Base-by-base conservation (phyloP, 2,888 invertebrate species). In the Zele albiditarsus region DNA sequence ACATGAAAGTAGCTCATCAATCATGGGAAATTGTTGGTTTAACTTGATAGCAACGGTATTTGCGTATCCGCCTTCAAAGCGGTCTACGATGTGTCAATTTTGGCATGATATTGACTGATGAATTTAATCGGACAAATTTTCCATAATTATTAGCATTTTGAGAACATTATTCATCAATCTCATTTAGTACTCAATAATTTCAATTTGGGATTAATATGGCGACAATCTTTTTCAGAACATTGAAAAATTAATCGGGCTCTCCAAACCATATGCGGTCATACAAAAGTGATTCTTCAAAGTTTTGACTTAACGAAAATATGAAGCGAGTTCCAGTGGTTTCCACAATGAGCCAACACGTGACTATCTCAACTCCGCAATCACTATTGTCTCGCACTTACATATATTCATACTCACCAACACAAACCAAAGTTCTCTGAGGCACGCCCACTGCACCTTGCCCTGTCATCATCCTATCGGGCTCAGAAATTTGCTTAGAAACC, bases 271-370 rank as follows among this genome's bases (percentile, higher is more conserved):
- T 63, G 49, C 49, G 38, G 33, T 31, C 33, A 6, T 33, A 20
- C 23, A 53, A 20, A 63, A 63, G 63, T 31, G 16, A 20, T 6
- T 33, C 16, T 33, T 20, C 33, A 63, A 63, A 63, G 63, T 33
- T 31, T n/a, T 12, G 20, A n/a, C 33, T 63, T n/a, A 28, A 20
- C 31, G 16, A 23, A 33, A 33, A 58, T 57, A 58, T 20, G 33
- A 20, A 8, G 3, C 23, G 33, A 63, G 23, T 33, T 63, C 5
- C 33, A 33, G n/a, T n/a, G n/a, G 12, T 33, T n/a, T 20, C 25
- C 10, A 63, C 63, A 63, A 63, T 63, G 63, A 31, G 63, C 63
- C 63, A 63, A 63, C 63, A 63, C 63, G 63, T 63, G 62, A 31
- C 28, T 62, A 62, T 31, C 63, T 20, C 20, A 20, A 28, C 33